Evolutionary conservation across 2,113 vertebrate genomes (phyloP).

Genomic region (Sylvietta virens): DNA sequence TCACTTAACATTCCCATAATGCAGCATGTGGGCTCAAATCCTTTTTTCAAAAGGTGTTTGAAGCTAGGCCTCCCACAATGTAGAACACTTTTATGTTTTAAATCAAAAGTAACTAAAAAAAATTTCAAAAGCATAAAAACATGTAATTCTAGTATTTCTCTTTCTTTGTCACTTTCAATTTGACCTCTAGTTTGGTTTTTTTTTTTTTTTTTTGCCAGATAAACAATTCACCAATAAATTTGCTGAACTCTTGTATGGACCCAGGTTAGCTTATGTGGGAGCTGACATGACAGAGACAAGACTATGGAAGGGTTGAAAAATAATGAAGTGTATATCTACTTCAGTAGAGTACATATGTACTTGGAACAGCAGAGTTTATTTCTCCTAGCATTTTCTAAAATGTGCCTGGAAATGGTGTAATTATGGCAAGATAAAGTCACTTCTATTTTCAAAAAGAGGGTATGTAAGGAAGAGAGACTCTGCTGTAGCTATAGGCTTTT

Average conservation of each 20-base stretch:
- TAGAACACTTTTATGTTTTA: background rate
- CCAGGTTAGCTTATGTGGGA: background rate
- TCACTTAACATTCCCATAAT: background rate
- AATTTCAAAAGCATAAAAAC: background rate
- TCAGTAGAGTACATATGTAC: background rate
- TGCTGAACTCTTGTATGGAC: background rate
- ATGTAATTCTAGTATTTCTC: background rate
- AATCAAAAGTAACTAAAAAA: background rate
- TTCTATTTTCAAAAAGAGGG: background rate
- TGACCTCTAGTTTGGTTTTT: background rate
- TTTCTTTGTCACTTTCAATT: background rate
- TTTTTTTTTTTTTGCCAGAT: background rate
- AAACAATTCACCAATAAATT: background rate
- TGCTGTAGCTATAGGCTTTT: background rate
- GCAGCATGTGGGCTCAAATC: background rate
- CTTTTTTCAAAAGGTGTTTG: background rate
- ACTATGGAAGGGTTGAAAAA: background rate
- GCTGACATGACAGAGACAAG: background rate
- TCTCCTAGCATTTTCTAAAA: background rate
- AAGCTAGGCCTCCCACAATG: background rate
- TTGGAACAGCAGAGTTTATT: background rate
- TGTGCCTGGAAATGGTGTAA: background rate
- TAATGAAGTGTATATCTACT: rapidly evolving
- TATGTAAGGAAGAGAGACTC: background rate
- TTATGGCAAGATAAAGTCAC: background rate